Evolutionary conservation across 2,113 vertebrate genomes (phyloP), one percentile per base, ranked within the genome.

Genomic region (Esox niger): DNA sequence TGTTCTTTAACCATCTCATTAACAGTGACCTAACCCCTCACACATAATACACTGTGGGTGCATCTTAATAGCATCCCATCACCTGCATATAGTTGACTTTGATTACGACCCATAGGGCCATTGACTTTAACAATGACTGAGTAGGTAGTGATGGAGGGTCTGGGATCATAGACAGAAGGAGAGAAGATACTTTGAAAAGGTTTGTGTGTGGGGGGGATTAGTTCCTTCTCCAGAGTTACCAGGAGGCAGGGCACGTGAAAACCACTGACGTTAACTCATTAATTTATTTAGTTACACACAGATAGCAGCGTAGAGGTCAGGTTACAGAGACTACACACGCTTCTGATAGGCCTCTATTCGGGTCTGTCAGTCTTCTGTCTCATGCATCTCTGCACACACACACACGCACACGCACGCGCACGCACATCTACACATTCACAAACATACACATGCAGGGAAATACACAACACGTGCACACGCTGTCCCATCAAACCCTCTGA

Each of bases 1-100:
- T 20, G 2, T 21, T 62, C 56, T 11, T 4, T 21, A 21, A n/a
- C 31, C 4, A 2, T 7, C 31, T 35, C 31, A 23, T 61, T 54
- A 52, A 64, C 26, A 31, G 77, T 26, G 73, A 73, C 69, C 0
- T 25, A 73, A 32, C 73, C 66, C 8, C 30, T 13, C 47, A 61
- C 29, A 23, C 11, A 52, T 4, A 17, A 38, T 27, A 29, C 27
- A 32, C 11, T 38, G 60, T 6, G 2, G 5, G 21, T 62, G 35
- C n/a, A n/a, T 43, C 13, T 15, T 17, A 43, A 17, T 43, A 4
- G 38, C 38, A 43, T 15, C 13, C 13, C 5, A 43, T 43, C 17
- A 9, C 35, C 35, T 43, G 3, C 3, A 17, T 43, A 43, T 43
- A 43, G 38, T 43, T 10, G 11, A 43, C 38, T 13, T 43, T 17